Evolutionary conservation across 1,140 invertebrate species (phyloP), one percentile per base, ranked within the genome.

Genomic region (Akabosia matsudoensis): DNA sequence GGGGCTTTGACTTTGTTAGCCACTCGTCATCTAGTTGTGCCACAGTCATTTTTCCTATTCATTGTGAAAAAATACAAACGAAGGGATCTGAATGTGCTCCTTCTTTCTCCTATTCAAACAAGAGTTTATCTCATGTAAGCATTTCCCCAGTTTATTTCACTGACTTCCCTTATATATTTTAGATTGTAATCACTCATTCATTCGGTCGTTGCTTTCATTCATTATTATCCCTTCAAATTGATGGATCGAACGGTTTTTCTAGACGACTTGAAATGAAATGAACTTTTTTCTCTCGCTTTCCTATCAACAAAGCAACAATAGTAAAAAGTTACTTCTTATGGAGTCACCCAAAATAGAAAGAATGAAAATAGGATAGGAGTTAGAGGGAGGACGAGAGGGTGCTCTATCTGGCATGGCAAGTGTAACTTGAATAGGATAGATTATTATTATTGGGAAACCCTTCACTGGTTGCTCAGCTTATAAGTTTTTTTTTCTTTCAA

Each of bases 151-250:
- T 61, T 13, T 61, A 61, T 7, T 61, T 13, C 10, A 31, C 61
- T 67, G 24, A 10, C 4, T 67, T 10, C 24, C 14, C 31, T 31
- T 67, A 28, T 67, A 16, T 30, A 13, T 67, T 73, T 74, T 74
- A 75, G 70, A 79, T 79, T 26, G 30, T 76, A 76, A 79, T 79
- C 78, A 76, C 52, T 71, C 75, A 54, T 75, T 67, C 70, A 79
- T 74, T 76, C 71, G 61, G 3, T 31, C 61, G 61, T 67, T 67
- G 14, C 54, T n/a, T 67, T 67, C 61, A 67, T 67, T 67, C 61
- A 67, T 67, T 67, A 78, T 79, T 79, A 79, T 74, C 78, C 74
- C 73, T 76, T 74, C 74, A 78, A 75, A 74, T 74, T 79, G 78
- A 79, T 79, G 71, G 78, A 79, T 79, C 30, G 73, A 18, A 75